Evolutionary conservation across 1,140 invertebrate genomes (phyloP), one percentile per base, ranked within the genome.

Genomic region (Nasonia vitripennis): DNA sequence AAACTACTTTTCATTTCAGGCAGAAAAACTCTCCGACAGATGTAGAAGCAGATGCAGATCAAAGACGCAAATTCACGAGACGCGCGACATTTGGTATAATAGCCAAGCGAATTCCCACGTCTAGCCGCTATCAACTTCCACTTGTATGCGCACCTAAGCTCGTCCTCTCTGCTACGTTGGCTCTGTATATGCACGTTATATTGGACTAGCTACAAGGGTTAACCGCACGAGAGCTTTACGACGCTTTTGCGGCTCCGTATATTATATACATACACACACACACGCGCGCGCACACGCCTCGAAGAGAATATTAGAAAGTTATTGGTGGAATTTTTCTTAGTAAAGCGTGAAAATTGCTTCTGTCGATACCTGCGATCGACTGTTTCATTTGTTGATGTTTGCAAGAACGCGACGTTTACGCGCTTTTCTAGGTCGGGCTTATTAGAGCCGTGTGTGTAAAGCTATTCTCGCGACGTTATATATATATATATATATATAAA

Each of bases 11-110:
- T 14, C 14, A 51, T 51, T 51, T 14, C 48, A 51, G 5, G 48
- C 48, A 14, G 48, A 51, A 51, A 51, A 51, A 51, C 12, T 51
- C 41, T 45, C 41, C 7, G 41, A 45, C 41, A 10, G 0, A 9
- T 10, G 9, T 2, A 51, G 12, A 51, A 17, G 14, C 10, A 51
- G 12, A 17, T 1, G 12, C 48, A 17, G 48, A 51, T 17, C 2
- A 51, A 51, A 51, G 14, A 51, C n/a, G n/a, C n/a, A 71, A 34
- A 71, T 71, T 71, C 68, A 71, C 23, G 27, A 71, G 68, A 71
- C 67, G 41, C 23, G 41, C 41, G 67, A 68, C 14, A 12, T 71
- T 71, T n/a, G 9, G 27, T 17, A 31, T 71, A 71, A 71, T 31
- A 71, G 68, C 11, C 55, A 10, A 17, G 20, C 68, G 68, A 27